These are phyloP conservation scores for Osmerus mordax DNA, from an alignment of 2,113 vertebrate species.

Conservation along the genomic window DNA sequence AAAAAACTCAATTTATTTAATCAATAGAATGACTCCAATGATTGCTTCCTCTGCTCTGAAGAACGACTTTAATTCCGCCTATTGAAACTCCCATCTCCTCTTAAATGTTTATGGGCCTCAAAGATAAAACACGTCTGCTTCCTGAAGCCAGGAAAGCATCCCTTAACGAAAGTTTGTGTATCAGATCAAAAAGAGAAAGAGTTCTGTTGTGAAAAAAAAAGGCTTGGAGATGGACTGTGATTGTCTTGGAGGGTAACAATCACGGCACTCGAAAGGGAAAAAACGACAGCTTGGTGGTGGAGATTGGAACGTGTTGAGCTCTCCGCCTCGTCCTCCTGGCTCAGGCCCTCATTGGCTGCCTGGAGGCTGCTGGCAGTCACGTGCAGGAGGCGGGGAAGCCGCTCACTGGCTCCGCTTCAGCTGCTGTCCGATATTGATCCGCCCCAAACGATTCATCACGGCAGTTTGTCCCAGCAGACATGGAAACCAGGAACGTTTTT, in stretches of 20 bases:
- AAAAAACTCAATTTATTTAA: slow-evolving; percentile 49
- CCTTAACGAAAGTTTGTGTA: neutral
- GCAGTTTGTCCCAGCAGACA: slow-evolving; percentile 26
- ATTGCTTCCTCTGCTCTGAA: slow-evolving; percentile 49
- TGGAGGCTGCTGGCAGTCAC: neutral
- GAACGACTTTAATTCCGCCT: slow-evolving; percentile 53
- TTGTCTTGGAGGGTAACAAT: slow-evolving; percentile 48
- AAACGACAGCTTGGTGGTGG: slow-evolving; percentile 27
- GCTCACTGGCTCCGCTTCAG: slow-evolving; percentile 23
- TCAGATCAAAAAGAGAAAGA: slow-evolving; percentile 39
- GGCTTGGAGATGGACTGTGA: slow-evolving; percentile 54
- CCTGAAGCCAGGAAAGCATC: slow-evolving; percentile 41
- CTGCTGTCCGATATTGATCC: slow-evolving; percentile 27
- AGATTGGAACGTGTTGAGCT: slow-evolving; percentile 25
- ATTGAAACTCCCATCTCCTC: slow-evolving; percentile 50
- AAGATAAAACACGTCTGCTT: slow-evolving; percentile 41
- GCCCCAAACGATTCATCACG: slow-evolving; percentile 28
- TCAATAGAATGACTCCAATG: slow-evolving; percentile 53
- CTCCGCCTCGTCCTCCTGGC: slow-evolving; percentile 31
- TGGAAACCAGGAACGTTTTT: slow-evolving; percentile 12
- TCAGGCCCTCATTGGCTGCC: slow-evolving; percentile 19
- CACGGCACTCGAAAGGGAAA: slow-evolving; percentile 24
- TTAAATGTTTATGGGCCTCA: slow-evolving; percentile 46
- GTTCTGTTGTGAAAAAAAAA: slow-evolving; percentile 41
- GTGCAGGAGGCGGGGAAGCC: neutral